These are phyloP conservation scores for Hydrotaea diabolus DNA, from an alignment of 2,888 invertebrate species.

Conservation along the genomic window DNA sequence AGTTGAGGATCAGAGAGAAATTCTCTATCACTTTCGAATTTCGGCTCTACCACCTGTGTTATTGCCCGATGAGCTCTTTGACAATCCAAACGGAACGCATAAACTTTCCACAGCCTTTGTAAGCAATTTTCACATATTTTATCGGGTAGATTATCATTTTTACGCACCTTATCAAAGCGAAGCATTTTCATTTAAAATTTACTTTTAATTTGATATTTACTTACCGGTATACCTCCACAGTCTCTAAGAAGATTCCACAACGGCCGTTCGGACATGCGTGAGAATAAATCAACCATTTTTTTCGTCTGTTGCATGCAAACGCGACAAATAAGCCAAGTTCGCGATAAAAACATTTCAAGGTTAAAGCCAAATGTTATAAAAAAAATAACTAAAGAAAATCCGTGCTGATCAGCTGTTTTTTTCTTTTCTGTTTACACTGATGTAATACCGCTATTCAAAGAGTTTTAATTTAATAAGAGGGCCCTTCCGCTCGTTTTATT, in stretches of 20 bases:
- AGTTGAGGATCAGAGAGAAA: neutral
- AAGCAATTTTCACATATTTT: slow-evolving; percentile 53
- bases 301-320: slow-evolving; percentile 53
- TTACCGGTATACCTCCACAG: slow-evolving; percentile 55
- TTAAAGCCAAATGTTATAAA: no score
- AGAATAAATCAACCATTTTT: slow-evolving; percentile 39
- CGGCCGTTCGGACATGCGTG: neutral
- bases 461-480: no score
- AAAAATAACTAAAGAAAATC: no score
- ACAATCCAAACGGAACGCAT: slow-evolving; percentile 53
- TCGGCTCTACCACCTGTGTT: slow-evolving; percentile 19
- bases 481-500: no score
- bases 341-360: slow-evolving; percentile 37
- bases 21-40: neutral
- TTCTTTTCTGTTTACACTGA: no score
- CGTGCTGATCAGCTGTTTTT: no score
- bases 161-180: slow-evolving; percentile 35
- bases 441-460: no score
- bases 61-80: slow-evolving; percentile 50
- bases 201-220: no score
- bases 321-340: slow-evolving; percentile 58
- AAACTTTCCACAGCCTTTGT: slow-evolving; percentile 25
- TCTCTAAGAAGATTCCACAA: slow-evolving; percentile 45
- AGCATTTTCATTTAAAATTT: neutral
- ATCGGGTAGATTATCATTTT: slow-evolving; percentile 52